Evolutionary conservation across 2,888 invertebrate species (phyloP), one percentile per base, ranked within the genome.

Genomic region (Adela reaumurella): DNA sequence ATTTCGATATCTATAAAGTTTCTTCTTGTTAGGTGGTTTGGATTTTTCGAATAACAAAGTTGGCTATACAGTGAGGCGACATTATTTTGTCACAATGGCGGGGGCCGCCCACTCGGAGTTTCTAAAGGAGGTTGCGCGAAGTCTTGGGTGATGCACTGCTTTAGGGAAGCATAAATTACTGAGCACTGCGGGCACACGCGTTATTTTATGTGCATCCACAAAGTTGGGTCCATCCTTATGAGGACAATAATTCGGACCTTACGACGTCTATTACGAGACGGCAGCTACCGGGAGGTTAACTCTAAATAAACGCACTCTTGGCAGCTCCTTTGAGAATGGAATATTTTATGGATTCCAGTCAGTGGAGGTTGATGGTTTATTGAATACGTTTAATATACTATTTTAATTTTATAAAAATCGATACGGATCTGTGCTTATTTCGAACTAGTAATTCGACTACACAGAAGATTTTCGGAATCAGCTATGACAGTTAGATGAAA

Each of bases 51-150:
- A 35, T 35, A 35, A 56, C 19, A 57, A 60, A 62, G 64, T 67
- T 67, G 67, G 65, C 66, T 70, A 35, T 71, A 69, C 66, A 69
- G 69, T 70, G 65, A 68, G 65, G 68, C 70, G 73, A 73, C 72
- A 70, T 74, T 74, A 77, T 78, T 77, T 76, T 74, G 76, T 78
- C 73, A 78, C 78, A 78, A 77, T 77, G 70, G 74, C 69, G 65
- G 70, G 70, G 66, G 64, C 72, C 77, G 69, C 78, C 76, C 74
- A 78, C 76, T 68, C 68, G 59, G 62, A 65, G 64, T 65, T 65
- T 68, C 6, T 35, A 14, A 24, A 67, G 42, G 65, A 65, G 65
- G 48, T 45, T 41, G 65, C 67, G 64, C 64, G 62, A 61, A 68
- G 66, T 68, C 68, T 68, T 69, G 67, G 62, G 71, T 76, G 78